Percentiles rank a stretch among this genome's conserved stretches.
These are phyloP conservation scores for Pentalonia nigronervosa DNA, from an alignment of 1,140 invertebrate species.

Conservation along the genomic window DNA sequence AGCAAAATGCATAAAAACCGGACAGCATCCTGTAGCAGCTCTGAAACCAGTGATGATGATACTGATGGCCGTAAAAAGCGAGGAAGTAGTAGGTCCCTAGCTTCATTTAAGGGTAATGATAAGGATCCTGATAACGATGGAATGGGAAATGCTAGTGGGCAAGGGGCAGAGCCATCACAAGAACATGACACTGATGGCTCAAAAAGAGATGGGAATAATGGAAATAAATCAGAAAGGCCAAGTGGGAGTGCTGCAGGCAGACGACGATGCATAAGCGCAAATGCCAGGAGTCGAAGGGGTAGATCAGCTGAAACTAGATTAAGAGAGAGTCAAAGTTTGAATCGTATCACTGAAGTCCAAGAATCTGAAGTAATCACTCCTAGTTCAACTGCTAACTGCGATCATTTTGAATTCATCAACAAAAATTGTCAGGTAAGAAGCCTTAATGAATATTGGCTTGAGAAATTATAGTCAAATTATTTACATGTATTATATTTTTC, in stretches of 20 bases:
- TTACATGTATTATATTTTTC: neutral
- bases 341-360: constrained; percentile 81
- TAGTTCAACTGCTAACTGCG: neutral
- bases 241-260: constrained; percentile 61
- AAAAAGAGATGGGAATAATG: constrained; percentile 25
- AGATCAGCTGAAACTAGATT: constrained; percentile 73
- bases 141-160: constrained; percentile 61
- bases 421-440: neutral
- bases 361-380: constrained; percentile 67
- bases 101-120: constrained; percentile 59
- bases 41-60: constrained; percentile 90
- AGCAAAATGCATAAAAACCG: constrained; percentile 73
- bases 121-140: constrained; percentile 70
- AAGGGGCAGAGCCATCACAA: constrained; percentile 55
- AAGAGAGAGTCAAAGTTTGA: constrained; percentile 80
- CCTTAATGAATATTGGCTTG: neutral
- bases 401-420: constrained; percentile 30
- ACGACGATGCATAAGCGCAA: constrained; percentile 62
- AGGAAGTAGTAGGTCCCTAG: constrained; percentile 61
- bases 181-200: constrained; percentile 54
- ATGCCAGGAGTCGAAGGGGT: constrained; percentile 67
- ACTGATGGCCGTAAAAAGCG: constrained; percentile 82
- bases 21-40: constrained; percentile 87
- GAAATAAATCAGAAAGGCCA: constrained; percentile 45
- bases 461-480: neutral